Evolutionary conservation across 2,888 invertebrate genomes (phyloP), one percentile per base, ranked within the genome.

Genomic region (Chymomyza caudatula): DNA sequence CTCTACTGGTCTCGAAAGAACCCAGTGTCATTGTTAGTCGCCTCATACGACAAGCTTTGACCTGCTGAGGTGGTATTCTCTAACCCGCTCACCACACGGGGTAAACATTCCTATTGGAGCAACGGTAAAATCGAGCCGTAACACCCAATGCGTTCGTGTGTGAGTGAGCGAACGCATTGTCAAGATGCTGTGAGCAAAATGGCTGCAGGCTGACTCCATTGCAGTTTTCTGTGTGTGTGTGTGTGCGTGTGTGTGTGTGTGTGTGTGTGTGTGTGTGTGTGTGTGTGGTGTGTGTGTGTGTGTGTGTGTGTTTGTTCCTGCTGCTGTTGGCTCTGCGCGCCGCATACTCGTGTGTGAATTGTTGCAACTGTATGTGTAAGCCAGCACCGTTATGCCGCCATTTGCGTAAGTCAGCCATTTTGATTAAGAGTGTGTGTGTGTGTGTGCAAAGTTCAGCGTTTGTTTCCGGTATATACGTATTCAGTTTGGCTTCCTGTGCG

Each of bases 221-320:
- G 13, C 6, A 20, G 17, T 13, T n/a, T 8, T 42, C n/a, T 57
- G 47, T 60, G 15, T 58, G 15, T 37, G 22, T n/a, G 8, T 42
- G 25, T 57, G 47, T 60, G 15, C 53, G 15, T 37, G 29, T 25
- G 42, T 19, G 29, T 54, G 53, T 56, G 5, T 37, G 20, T 61
- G 3, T 29, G 19, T 29, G 17, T 65, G 25, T 60, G 57, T 65
- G 15, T 56, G 13, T 23, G 8, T 64, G 29, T 42, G 37, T 62
- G 54, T 44, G 13, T 29, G 4, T 55, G 4, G 52, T n/a, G 47
- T 47, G 19, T 17, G 6, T 42, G 22, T 19, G 22, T 22, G 44
- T 37, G 4, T 42, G 8, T n/a, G 23, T 23, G 23, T 23, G 5
- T 4, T 5, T 23, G 23, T 23, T 4, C 6, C 23, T 23, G 23